phyloP scores from a whole-genome alignment of 2,888 invertebrate species.

The Conus canariensis region DNA sequence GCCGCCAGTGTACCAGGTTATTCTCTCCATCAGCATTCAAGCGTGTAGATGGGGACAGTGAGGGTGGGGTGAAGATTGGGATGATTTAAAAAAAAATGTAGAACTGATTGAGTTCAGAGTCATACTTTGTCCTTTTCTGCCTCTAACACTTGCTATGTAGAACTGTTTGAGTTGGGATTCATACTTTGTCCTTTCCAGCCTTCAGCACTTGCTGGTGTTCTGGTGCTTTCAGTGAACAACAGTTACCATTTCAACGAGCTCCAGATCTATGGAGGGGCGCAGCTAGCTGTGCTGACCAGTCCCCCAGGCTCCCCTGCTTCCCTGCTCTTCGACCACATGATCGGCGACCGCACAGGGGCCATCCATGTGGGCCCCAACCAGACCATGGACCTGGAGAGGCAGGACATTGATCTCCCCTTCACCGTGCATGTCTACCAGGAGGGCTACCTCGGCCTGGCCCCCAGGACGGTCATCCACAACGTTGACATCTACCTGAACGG shows the following conservation, averaged over 20 bases:
- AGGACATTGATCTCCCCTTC: conserved; percentile 67
- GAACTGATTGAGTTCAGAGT: too few relatives aligned
- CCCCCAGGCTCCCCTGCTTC: conserved; percentile 55
- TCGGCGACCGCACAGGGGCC: conserved; percentile 68
- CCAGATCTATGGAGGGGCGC: conserved; percentile 68
- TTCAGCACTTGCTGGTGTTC: neutral
- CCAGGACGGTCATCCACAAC: conserved; percentile 63
- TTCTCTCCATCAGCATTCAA: too few relatives aligned
- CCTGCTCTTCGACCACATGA: conserved; percentile 64
- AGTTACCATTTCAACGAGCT: conserved; percentile 64
- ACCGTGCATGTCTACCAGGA: conserved; percentile 65
- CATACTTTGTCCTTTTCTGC: too few relatives aligned
- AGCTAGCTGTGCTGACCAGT: conserved; percentile 64
- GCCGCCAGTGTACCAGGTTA: too few relatives aligned
- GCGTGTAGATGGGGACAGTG: too few relatives aligned
- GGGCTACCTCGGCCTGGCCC: conserved; percentile 66
- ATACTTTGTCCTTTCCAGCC: too few relatives aligned
- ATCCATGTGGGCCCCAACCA: conserved; percentile 64
- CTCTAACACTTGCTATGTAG: too few relatives aligned
- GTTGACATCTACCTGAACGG: conserved; percentile 67
- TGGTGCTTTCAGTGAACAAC: conserved; percentile 52
- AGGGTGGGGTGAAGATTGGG: too few relatives aligned
- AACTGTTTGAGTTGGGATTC: too few relatives aligned
- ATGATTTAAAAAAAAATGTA: too few relatives aligned
- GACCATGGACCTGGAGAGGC: conserved; percentile 61